phyloP scores from a whole-genome alignment of 2,113 vertebrate species.

The Lanius ludovicianus region DNA sequence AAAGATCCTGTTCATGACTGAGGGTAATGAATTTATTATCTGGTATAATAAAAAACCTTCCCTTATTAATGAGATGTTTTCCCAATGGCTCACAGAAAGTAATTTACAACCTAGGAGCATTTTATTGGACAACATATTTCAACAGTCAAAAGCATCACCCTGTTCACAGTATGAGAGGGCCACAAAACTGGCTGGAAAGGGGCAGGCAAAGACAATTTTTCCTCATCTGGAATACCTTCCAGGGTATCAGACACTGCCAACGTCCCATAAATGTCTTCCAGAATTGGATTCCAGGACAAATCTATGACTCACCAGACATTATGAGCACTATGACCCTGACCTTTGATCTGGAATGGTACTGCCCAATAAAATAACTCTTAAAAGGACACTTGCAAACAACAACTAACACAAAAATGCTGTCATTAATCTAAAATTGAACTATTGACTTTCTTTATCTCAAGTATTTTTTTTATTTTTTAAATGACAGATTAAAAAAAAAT shows the following conservation, averaged over 20 bases:
- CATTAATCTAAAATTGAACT: neutral
- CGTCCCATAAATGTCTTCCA: constrained; percentile 3
- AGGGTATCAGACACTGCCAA: neutral
- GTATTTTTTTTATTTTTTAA: neutral
- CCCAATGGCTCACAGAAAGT: neutral
- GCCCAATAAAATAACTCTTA: neutral
- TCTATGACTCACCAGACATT: constrained; percentile 46
- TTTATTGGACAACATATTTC: neutral
- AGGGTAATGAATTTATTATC: neutral
- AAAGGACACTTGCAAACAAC: neutral
- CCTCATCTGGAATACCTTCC: neutral
- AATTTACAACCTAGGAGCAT: neutral
- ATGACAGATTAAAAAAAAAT: neutral
- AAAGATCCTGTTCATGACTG: neutral
- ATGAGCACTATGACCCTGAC: constrained; percentile 30
- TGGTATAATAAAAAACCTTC: neutral
- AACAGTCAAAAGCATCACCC: neutral
- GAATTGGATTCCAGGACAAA: constrained; percentile 42
- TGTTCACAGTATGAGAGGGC: neutral
- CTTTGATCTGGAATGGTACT: constrained; percentile 15
- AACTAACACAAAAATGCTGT: neutral
- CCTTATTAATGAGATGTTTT: neutral
- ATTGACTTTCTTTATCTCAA: neutral
- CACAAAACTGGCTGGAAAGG: neutral
- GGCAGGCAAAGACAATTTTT: neutral